Evolutionary conservation across 2,113 vertebrate species (phyloP).

Genomic region (Paramisgurnus dabryanus): DNA sequence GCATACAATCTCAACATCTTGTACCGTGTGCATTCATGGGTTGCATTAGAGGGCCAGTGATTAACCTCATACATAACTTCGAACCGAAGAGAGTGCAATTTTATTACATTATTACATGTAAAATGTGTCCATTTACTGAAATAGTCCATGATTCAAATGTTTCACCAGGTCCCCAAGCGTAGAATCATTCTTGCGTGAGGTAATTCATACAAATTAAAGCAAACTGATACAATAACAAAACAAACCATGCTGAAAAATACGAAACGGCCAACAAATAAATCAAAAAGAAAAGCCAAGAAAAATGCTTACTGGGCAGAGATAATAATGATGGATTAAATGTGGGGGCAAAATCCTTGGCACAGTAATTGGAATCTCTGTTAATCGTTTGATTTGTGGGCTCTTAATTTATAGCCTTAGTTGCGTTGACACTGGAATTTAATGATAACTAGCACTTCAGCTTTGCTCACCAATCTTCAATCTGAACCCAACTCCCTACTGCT

Average conservation of each 20-base stretch:
- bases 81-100: slow-evolving; percentile 10
- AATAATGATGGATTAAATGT: slow-evolving; percentile 61
- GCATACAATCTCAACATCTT: neutral
- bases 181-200: slow-evolving; percentile 10
- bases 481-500: slow-evolving; percentile 56
- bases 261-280: slow-evolving; percentile 44
- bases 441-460: slow-evolving; percentile 74
- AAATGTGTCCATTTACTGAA: slow-evolving; percentile 30
- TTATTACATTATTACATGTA: slow-evolving; percentile 42
- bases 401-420: slow-evolving; percentile 75
- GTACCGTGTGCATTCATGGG: neutral
- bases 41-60: slow-evolving; percentile 1
- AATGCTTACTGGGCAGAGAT: slow-evolving; percentile 55
- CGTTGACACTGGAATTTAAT: slow-evolving; percentile 84
- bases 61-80: slow-evolving; percentile 13
- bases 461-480: slow-evolving; percentile 70
- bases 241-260: slow-evolving; percentile 43
- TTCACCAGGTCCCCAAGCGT: slow-evolving; percentile 31
- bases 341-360: slow-evolving; percentile 50
- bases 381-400: slow-evolving; percentile 75
- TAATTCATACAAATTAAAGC: slow-evolving; percentile 29
- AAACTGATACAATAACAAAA: slow-evolving; percentile 16
- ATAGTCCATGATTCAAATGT: slow-evolving; percentile 38
- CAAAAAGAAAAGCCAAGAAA: slow-evolving; percentile 16
- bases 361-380: slow-evolving; percentile 72